phyloP scores from a whole-genome alignment of 2,888 invertebrate genomes.

The Belgica antarctica region DNA sequence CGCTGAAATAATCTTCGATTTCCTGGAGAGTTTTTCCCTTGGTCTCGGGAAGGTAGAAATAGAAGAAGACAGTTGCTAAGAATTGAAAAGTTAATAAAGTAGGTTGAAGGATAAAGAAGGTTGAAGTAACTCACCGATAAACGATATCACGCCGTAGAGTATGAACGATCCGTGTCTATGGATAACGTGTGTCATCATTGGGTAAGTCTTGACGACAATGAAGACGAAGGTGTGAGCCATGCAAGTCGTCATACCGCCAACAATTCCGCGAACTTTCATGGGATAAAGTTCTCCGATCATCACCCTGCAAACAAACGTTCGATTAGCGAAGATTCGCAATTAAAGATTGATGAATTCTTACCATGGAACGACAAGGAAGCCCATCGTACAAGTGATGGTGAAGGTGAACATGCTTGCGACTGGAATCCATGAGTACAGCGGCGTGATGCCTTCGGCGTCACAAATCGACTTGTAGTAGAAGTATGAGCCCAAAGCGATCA shows the following conservation, averaged over 20 bases:
- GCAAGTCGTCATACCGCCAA: conserved; percentile 67
- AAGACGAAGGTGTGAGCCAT: conserved; percentile 65
- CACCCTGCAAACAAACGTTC: too few relatives aligned
- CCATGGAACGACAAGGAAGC: conserved; percentile 69
- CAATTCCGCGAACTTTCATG: conserved; percentile 64
- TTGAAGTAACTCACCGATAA: conserved; percentile 56
- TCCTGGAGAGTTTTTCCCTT: conserved; percentile 67
- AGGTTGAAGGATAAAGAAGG: too few relatives aligned
- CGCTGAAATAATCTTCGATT: conserved; percentile 69
- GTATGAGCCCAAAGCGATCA: conserved; percentile 62
- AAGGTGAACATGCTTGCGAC: conserved; percentile 62
- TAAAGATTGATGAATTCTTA: too few relatives aligned
- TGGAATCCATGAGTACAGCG: conserved; percentile 62
- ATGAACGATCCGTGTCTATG: conserved; percentile 63
- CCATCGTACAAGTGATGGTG: conserved; percentile 63
- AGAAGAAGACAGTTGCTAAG: conserved; percentile 63
- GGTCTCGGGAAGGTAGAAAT: conserved; percentile 65
- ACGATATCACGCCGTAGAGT: conserved; percentile 62
- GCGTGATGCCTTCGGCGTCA: conserved; percentile 49
- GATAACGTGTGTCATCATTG: conserved; percentile 57
- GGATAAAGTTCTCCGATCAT: conserved; percentile 75
- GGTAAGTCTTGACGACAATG: conserved; percentile 67
- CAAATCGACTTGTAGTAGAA: conserved; percentile 61
- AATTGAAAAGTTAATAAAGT: conserved; percentile 46
- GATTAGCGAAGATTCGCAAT: too few relatives aligned